Conservation (phyloP, 2,888 invertebrate genomes). For the Parascotia fuliginaria region DNA sequence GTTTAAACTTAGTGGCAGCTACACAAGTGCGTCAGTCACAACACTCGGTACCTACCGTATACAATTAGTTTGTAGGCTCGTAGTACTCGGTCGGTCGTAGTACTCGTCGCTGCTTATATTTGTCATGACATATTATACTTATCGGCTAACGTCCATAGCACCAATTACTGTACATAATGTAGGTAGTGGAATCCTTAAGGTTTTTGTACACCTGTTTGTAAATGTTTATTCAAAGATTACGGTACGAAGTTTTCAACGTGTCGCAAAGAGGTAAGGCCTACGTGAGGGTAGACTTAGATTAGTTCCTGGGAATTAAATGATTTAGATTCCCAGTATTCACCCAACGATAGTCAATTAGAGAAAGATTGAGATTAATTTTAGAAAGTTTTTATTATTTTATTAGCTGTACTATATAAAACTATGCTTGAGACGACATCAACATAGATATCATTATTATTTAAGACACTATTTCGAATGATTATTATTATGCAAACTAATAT, state of each 20-base stretch:
- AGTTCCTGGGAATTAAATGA: conserved; percentile 69
- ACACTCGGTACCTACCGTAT: conserved; percentile 18
- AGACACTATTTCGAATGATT: conserved; percentile 59
- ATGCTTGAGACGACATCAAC: conserved; percentile 54
- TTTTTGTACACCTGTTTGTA: conserved; percentile 81
- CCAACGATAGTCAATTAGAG: conserved; percentile 86
- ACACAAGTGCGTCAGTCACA: conserved; percentile 21
- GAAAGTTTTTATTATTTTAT: conserved; percentile 65
- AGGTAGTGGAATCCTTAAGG: conserved; percentile 71
- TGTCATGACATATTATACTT: conserved; percentile 20
- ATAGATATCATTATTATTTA: conserved; percentile 54
- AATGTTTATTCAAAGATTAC: conserved; percentile 78
- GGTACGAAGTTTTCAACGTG: conserved; percentile 66
- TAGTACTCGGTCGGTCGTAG: conserved; percentile 7
- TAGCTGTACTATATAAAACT: conserved; percentile 70
- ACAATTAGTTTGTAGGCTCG: conserved; percentile 19
- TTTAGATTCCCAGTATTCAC: conserved; percentile 75
- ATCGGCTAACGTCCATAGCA: conserved; percentile 52
- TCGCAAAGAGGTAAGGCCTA: conserved; percentile 65
- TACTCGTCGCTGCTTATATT: conserved; percentile 34
- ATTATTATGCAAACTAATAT: conserved; percentile 66
- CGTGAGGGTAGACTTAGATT: conserved; percentile 67
- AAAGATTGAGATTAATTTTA: conserved; percentile 81
- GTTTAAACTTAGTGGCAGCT: conserved; percentile 13
- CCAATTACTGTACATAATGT: conserved; percentile 76